Evolutionary conservation across 37 sponge, comb jelly and placozoan species (phyloP), one percentile per base, ranked within the genome.

Genomic region (Lycopodina hypogea): DNA sequence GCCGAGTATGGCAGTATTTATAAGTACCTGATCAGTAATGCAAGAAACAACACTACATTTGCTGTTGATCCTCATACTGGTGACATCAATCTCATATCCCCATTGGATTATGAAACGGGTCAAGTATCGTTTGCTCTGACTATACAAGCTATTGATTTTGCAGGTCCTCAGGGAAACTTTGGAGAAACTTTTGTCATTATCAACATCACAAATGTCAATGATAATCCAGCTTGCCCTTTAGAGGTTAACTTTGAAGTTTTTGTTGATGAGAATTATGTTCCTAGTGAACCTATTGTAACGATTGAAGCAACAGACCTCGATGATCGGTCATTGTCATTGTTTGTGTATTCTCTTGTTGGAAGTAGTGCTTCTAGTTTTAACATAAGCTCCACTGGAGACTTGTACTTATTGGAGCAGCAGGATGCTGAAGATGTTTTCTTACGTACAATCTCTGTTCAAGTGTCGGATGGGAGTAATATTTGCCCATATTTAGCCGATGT

Each of bases 61-160:
- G 56, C 26, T 0, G 69, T 89, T 23, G 62, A 76, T 74, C 15
- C 59, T 0, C 52, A 75, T 34, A 84, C 81, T 70, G 85, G 89
- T 45, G 74, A 79, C 3, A 83, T 89, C 29, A 62, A 40, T 36
- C 53, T 89, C 7, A 63, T 35, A 37, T 33, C 76, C 17, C 36
- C 78, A 2, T 60, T 86, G 34, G 86, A 86, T 29, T 86, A 79
- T 59, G 81, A 81, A 39, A 55, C 72, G 22, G 55, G 56, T 0
- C 68, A 38, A 22, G 32, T 24, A 29, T 15, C 41, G 18, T 77
- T 78, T 18, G 42, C 38, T 7, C 57, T 91, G 6, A 83, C 68
- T 53, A 78, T 91, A 24, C 17, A 45, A 23, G 92, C 88, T 30
- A 71, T 15, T 3, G 92, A 91, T 52, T 71, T 41, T 38, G 81